Evolutionary conservation across 1,140 invertebrate genomes (phyloP).

Genomic region (Pogonognathellus flavescens): DNA sequence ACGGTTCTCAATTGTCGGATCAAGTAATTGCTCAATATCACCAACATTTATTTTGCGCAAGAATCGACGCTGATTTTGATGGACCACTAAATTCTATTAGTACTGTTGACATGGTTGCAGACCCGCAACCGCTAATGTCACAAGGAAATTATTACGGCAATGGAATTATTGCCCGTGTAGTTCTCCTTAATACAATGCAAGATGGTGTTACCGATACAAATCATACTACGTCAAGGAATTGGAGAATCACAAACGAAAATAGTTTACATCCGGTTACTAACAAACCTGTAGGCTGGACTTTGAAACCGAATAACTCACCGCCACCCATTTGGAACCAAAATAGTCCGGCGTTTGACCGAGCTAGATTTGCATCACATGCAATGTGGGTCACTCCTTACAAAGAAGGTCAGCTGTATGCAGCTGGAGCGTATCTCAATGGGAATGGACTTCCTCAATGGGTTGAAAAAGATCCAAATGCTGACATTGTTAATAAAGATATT

Average conservation of each 20-base stretch:
- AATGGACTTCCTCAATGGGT: constrained; percentile 47
- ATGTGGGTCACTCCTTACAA: constrained; percentile 55
- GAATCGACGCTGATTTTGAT: constrained; percentile 51
- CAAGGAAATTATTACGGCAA: constrained; percentile 8
- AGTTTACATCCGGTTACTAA: neutral
- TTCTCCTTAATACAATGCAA: neutral
- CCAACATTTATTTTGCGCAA: constrained; percentile 34
- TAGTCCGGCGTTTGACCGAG: constrained; percentile 12
- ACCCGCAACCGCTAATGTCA: no score
- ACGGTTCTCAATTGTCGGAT: neutral
- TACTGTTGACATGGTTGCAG: constrained; percentile 18
- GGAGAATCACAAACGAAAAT: constrained; percentile 27
- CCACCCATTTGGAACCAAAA: neutral
- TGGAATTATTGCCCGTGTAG: neutral
- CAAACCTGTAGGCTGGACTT: constrained; percentile 12
- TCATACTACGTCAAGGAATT: neutral
- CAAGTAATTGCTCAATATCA: constrained; percentile 47
- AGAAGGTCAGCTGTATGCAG: constrained; percentile 47
- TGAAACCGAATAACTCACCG: neutral
- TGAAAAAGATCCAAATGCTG: neutral
- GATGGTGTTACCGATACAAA: neutral
- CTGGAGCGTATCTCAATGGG: constrained; percentile 45
- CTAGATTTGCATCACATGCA: neutral
- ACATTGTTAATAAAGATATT: constrained; percentile 44
- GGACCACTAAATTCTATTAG: constrained; percentile 27